Conservation (phyloP, 2,888 invertebrate species). For the Caenorhabditis sp. region DNA sequence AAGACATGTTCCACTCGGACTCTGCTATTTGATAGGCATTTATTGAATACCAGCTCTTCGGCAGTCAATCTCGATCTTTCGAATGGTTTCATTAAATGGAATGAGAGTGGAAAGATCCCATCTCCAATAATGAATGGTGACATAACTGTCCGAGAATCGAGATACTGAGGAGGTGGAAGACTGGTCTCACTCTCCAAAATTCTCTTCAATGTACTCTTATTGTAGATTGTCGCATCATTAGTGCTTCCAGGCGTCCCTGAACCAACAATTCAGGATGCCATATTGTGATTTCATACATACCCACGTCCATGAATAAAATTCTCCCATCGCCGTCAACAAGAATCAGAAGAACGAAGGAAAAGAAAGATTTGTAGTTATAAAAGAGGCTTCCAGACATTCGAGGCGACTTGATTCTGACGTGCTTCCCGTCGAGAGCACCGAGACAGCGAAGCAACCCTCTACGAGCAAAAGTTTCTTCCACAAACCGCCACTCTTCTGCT, state of each 20-base stretch:
- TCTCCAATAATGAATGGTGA: background rate
- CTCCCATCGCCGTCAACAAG: too few species aligned
- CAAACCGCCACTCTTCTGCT: too few species aligned
- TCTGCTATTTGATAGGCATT: background rate
- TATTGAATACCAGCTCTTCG: background rate
- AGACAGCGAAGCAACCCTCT: too few species aligned
- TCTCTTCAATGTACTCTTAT: background rate
- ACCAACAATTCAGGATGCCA: background rate
- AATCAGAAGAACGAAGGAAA: too few species aligned
- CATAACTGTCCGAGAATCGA: background rate
- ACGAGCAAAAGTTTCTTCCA: too few species aligned
- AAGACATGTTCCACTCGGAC: constrained; percentile 4
- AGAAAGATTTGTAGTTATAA: too few species aligned
- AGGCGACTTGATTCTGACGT: too few species aligned
- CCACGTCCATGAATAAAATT: too few species aligned
- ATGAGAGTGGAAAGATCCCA: background rate
- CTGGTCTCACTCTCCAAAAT: background rate
- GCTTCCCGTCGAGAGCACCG: too few species aligned
- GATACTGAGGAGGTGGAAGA: background rate
- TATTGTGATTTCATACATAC: background rate
- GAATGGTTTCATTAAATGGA: background rate
- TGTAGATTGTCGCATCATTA: constrained; percentile 15
- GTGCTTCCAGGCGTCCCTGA: background rate
- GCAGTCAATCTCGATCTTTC: background rate
- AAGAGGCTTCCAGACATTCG: too few species aligned